Percentiles rank a stretch among this genome's conserved stretches.
These are phyloP conservation scores for Gallinago jamesoni DNA, from an alignment of 2,113 vertebrate species.

Conservation along the genomic window DNA sequence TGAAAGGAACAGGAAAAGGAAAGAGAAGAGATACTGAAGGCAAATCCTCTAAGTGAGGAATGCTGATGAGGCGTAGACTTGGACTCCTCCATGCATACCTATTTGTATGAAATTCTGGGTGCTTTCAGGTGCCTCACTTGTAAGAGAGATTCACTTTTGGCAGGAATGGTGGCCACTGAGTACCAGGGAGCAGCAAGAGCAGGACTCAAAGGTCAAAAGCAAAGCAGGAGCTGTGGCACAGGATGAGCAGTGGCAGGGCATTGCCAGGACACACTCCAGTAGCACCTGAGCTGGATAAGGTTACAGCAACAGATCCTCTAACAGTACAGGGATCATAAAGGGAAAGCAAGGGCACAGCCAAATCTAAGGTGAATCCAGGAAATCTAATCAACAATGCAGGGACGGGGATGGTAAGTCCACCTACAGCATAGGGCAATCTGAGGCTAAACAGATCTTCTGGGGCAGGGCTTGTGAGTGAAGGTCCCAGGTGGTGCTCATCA, in stretches of 20 bases:
- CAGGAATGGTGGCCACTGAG: not conserved
- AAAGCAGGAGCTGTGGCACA: not conserved
- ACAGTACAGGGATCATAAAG: not conserved
- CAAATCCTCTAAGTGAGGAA: not conserved
- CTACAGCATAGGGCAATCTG: not conserved
- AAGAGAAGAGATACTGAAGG: not conserved
- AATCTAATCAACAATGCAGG: accelerated
- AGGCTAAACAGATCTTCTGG: not conserved
- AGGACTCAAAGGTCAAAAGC: not conserved
- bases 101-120: not conserved
- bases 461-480: not conserved
- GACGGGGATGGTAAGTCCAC: not conserved
- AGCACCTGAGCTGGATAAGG: not conserved
- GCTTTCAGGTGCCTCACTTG: not conserved
- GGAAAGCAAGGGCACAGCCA: not conserved
- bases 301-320: not conserved
- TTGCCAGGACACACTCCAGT: not conserved
- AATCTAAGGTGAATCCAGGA: not conserved
- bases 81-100: not conserved
- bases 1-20: too few relatives aligned
- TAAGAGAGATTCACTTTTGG: not conserved
- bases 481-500: not conserved
- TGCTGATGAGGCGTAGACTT: not conserved
- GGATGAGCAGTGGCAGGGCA: not conserved
- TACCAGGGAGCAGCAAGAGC: not conserved